Conservation (phyloP, 2,888 invertebrate genomes). For the Lithophane semibrunnea region DNA sequence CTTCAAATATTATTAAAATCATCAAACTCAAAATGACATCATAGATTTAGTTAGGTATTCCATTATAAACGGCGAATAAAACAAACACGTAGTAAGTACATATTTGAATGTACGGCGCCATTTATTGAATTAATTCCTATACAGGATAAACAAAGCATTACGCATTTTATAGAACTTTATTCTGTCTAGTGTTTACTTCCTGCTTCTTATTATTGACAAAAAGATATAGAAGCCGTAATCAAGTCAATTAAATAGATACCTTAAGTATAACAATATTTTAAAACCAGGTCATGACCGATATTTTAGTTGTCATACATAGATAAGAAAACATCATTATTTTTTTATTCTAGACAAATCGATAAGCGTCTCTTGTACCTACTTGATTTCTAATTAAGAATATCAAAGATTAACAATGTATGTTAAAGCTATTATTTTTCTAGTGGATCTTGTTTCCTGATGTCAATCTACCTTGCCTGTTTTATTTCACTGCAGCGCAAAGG, state of each 20-base stretch:
- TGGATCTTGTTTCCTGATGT: not conserved
- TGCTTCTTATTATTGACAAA: not conserved
- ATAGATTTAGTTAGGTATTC: not conserved
- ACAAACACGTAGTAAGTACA: no score
- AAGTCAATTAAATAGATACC: conserved; percentile 6
- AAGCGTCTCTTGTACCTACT: not conserved
- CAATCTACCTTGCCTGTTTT: not conserved
- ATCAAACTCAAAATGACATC: not conserved
- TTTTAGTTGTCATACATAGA: conserved; percentile 18
- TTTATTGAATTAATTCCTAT: not conserved
- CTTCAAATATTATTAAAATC: not conserved
- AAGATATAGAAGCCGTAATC: not conserved
- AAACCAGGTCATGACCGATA: conserved; percentile 26
- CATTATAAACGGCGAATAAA: not conserved
- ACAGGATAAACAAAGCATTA: not conserved
- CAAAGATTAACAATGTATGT: not conserved
- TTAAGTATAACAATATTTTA: not conserved
- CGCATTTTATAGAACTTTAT: not conserved
- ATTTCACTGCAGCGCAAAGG: not conserved
- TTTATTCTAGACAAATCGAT: conserved; percentile 13
- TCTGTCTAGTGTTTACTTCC: not conserved
- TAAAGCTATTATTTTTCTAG: not conserved
- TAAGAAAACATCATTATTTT: conserved; percentile 7
- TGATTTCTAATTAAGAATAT: not conserved
- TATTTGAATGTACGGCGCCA: not conserved